These are phyloP conservation scores for Escarpia spicata DNA, from an alignment of 2,888 invertebrate species.

Conservation along the genomic window DNA sequence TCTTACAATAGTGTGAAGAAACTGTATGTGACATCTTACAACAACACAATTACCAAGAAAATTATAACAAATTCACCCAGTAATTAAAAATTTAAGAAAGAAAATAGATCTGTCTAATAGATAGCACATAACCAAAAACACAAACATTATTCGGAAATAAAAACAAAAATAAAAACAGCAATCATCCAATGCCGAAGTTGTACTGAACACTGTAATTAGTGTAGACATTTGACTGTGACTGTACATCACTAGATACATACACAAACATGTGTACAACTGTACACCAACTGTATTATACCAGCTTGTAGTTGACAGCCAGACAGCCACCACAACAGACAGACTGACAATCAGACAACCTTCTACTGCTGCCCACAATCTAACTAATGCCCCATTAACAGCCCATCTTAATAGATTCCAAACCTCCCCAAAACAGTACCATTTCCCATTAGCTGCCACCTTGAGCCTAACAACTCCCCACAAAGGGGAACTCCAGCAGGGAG, in stretches of 20 bases:
- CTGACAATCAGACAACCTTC: neutral
- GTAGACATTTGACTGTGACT: neutral
- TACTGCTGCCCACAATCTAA: neutral
- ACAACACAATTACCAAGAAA: no score
- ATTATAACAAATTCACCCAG: no score
- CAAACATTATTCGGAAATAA: no score
- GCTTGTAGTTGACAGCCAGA: neutral
- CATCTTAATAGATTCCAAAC: neutral
- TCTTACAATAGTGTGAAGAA: no score
- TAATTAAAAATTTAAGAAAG: no score
- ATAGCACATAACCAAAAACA: no score
- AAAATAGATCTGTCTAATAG: no score
- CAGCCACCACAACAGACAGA: neutral
- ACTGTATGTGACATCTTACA: no score
- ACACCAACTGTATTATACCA: neutral
- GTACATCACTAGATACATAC: neutral
- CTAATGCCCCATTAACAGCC: constrained; percentile 13
- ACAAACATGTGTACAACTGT: neutral
- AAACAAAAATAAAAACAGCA: no score
- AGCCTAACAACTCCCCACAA: neutral
- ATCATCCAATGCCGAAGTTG: neutral
- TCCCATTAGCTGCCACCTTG: neutral
- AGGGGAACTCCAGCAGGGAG: neutral
- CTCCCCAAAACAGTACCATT: neutral
- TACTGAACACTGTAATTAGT: neutral